Evolutionary conservation across 2,797 vertebrate species (phyloP).

Genomic region (Holocentrus rufus): DNA sequence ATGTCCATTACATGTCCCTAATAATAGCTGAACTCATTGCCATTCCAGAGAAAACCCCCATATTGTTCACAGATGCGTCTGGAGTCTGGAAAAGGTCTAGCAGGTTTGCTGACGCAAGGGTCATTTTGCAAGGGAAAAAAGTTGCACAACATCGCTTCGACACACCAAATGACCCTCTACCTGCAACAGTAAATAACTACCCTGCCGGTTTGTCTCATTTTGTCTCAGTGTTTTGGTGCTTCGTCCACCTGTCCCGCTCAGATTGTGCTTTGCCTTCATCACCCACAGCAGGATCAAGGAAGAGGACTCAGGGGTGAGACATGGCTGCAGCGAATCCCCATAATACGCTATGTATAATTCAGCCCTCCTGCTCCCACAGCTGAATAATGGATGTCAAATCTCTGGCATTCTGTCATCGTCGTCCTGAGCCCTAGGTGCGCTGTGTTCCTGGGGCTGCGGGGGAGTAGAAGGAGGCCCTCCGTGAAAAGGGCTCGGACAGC

Average conservation of each 20-base stretch:
- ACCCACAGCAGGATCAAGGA: slow-evolving; percentile 33
- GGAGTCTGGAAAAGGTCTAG: not conserved
- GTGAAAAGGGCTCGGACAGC: slow-evolving; percentile 31
- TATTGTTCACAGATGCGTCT: not conserved
- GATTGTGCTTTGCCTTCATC: slow-evolving; percentile 15
- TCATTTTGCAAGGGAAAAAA: too few relatives aligned
- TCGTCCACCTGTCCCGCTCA: not conserved
- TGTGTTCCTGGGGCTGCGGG: slow-evolving; percentile 35
- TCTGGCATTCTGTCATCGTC: slow-evolving; percentile 77
- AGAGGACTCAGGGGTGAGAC: slow-evolving; percentile 20
- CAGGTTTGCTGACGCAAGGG: too few relatives aligned
- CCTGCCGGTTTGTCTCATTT: not conserved
- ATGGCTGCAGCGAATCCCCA: slow-evolving; percentile 61
- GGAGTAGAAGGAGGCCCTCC: slow-evolving; percentile 21
- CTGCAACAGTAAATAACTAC: not conserved
- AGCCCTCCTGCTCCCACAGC: slow-evolving; percentile 63
- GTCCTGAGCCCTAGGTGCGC: slow-evolving; percentile 60
- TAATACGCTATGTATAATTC: slow-evolving; percentile 76
- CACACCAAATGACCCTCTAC: too few relatives aligned
- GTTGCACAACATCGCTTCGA: too few relatives aligned
- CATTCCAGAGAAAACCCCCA: not conserved
- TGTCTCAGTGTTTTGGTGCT: not conserved
- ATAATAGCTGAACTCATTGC: not conserved
- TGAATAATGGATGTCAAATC: slow-evolving; percentile 86
- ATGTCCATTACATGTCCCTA: slow-evolving; percentile 7